phyloP scores from a whole-genome alignment of 1,140 invertebrate species.

The Paraescarpia echinospica region DNA sequence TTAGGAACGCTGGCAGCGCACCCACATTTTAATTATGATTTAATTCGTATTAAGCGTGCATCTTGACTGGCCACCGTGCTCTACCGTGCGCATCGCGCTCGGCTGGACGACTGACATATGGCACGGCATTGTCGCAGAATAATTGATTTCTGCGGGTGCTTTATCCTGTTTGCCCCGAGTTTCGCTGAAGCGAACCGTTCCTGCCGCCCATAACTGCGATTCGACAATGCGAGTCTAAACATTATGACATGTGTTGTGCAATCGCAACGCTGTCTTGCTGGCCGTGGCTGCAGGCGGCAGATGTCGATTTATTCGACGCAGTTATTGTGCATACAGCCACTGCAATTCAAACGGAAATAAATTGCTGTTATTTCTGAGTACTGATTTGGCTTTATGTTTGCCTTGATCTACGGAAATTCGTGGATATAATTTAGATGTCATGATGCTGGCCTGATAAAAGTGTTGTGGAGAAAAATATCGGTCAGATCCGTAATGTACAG shows the following conservation, averaged over 20 bases:
- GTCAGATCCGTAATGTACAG: neutral
- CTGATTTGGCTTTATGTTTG: neutral
- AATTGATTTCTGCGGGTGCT: neutral
- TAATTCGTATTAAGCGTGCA: neutral
- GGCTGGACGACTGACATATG: neutral
- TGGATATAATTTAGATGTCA: neutral
- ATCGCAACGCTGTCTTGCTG: neutral
- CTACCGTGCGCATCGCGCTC: neutral
- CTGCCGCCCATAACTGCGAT: neutral
- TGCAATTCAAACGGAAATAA: neutral
- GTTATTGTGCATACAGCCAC: neutral
- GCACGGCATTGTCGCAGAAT: neutral
- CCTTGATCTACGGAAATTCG: neutral
- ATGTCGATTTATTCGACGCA: neutral
- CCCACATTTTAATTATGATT: neutral
- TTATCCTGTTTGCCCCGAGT: neutral
- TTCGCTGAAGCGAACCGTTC: neutral
- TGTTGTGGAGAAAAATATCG: neutral
- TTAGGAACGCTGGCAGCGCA: neutral
- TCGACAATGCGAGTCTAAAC: constrained; percentile 4
- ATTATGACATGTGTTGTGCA: neutral
- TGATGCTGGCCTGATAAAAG: neutral
- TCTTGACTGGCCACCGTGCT: neutral
- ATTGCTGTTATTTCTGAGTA: neutral
- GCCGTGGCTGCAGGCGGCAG: neutral